Percentiles rank a stretch among this genome's conserved stretches.
These are phyloP conservation scores for Augiades crinisus DNA, from an alignment of 2,888 invertebrate genomes.

Conservation along the genomic window DNA sequence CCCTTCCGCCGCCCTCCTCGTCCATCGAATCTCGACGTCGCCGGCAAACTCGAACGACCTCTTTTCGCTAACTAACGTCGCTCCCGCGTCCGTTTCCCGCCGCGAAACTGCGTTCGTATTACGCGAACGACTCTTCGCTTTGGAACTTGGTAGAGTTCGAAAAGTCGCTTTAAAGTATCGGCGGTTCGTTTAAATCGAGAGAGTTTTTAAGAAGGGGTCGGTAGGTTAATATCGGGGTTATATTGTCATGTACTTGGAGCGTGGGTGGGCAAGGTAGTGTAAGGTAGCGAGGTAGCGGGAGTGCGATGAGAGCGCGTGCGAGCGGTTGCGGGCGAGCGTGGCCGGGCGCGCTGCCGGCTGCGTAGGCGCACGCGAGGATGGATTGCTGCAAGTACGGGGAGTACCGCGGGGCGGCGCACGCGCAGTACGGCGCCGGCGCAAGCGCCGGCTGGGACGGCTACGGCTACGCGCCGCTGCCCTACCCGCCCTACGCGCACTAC, in stretches of 20 bases:
- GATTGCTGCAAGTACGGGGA: constrained; percentile 79
- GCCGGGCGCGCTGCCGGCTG: constrained; percentile 55
- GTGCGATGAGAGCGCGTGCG: constrained; percentile 53
- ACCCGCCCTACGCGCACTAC: constrained; percentile 51
- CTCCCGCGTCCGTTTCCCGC: constrained; percentile 69
- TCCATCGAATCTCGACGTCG: constrained; percentile 60
- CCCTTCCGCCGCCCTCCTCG: constrained; percentile 38
- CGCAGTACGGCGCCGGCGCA: constrained; percentile 51
- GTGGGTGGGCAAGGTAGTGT: constrained; percentile 23
- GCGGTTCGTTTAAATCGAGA: not conserved
- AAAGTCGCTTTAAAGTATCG: constrained; percentile 7
- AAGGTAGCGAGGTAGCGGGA: constrained; percentile 36
- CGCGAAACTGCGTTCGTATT: constrained; percentile 72
- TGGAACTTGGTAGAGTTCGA: constrained; percentile 14
- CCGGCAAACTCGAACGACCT: constrained; percentile 79
- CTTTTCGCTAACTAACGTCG: constrained; percentile 78
- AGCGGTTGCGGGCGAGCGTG: constrained; percentile 53
- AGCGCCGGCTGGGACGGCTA: constrained; percentile 56
- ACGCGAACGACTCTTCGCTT: constrained; percentile 27
- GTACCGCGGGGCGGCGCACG: constrained; percentile 62
- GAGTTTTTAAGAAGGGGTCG: not conserved
- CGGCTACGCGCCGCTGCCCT: constrained; percentile 54
- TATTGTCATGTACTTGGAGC: constrained; percentile 29
- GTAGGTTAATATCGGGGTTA: not conserved
- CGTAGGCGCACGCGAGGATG: constrained; percentile 61